Conservation (phyloP, 2,888 invertebrate genomes). For the Drosophila neutralis region DNA sequence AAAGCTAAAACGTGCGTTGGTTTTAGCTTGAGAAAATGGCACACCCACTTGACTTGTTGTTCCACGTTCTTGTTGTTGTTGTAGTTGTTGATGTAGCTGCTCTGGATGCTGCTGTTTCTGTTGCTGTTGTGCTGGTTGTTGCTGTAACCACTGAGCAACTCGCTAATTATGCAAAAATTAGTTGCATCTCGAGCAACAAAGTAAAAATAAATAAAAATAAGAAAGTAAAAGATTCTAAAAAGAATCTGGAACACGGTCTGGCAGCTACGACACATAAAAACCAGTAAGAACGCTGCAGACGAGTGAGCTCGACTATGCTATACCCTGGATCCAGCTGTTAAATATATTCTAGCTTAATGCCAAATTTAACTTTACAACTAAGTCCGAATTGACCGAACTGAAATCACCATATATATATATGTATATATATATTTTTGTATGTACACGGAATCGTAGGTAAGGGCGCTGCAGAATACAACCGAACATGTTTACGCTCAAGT, state of each 20-base stretch:
- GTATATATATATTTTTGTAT: not conserved
- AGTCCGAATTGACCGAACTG: not conserved
- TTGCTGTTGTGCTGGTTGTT: slow-evolving; percentile 37
- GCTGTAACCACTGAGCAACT: slow-evolving; percentile 70
- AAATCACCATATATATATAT: not conserved
- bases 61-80: slow-evolving; percentile 1
- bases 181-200: slow-evolving; percentile 56
- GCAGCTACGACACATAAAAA: slow-evolving; percentile 44
- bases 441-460: not conserved
- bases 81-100: slow-evolving; percentile 19
- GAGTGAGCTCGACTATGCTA: not conserved
- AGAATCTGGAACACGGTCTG: slow-evolving; percentile 62
- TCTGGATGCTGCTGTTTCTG: slow-evolving; percentile 25
- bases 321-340: not conserved
- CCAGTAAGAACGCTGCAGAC: not conserved
- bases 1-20: slow-evolving; percentile 52
- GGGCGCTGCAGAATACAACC: not conserved
- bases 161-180: slow-evolving; percentile 75
- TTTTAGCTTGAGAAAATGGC: slow-evolving; percentile 71
- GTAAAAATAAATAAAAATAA: slow-evolving; percentile 1
- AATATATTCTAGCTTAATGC: not conserved
- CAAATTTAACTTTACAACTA: not conserved
- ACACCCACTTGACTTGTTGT: slow-evolving; percentile 74
- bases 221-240: slow-evolving; percentile 44
- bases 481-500: too few relatives aligned